These are phyloP conservation scores for Microplitis mediator DNA, from an alignment of 1,140 invertebrate genomes.

Conservation along the genomic window DNA sequence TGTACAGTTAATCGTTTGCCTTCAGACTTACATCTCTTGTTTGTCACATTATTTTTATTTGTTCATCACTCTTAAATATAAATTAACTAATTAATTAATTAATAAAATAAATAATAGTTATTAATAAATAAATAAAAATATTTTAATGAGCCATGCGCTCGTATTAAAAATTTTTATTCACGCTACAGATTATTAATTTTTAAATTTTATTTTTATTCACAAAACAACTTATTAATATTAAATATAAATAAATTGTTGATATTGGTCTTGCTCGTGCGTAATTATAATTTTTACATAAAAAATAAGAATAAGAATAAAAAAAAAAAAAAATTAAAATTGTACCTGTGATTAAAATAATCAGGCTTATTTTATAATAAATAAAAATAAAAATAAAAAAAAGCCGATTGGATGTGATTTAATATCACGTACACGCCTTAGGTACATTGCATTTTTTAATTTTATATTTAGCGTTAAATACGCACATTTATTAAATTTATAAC, in stretches of 20 bases:
- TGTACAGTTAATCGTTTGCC: conserved; percentile 23
- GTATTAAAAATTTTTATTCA: background rate
- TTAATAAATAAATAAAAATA: background rate
- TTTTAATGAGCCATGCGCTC: background rate
- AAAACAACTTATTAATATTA: too few species aligned
- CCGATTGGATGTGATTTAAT: conserved; percentile 7
- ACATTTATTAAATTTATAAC: conserved; percentile 17
- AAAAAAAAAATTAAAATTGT: conserved; percentile 7
- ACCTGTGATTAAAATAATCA: conserved; percentile 21
- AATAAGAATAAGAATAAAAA: too few species aligned
- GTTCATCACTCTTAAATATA: background rate
- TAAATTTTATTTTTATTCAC: background rate
- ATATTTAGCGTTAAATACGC: conserved; percentile 31
- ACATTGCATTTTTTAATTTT: conserved; percentile 35
- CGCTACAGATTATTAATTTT: background rate
- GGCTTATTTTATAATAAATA: background rate
- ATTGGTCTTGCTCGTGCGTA: too few species aligned
- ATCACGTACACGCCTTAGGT: conserved; percentile 26
- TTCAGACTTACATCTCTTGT: background rate
- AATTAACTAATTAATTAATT: background rate
- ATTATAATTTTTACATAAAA: too few species aligned
- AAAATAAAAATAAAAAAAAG: background rate
- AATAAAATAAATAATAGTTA: too few species aligned
- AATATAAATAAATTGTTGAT: too few species aligned
- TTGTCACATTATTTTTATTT: background rate